Percentiles rank a stretch among this genome's conserved stretches.
These are phyloP conservation scores for Dendronephthya gigantea DNA, from an alignment of 64 coral and sea anemone species.

Conservation along the genomic window DNA sequence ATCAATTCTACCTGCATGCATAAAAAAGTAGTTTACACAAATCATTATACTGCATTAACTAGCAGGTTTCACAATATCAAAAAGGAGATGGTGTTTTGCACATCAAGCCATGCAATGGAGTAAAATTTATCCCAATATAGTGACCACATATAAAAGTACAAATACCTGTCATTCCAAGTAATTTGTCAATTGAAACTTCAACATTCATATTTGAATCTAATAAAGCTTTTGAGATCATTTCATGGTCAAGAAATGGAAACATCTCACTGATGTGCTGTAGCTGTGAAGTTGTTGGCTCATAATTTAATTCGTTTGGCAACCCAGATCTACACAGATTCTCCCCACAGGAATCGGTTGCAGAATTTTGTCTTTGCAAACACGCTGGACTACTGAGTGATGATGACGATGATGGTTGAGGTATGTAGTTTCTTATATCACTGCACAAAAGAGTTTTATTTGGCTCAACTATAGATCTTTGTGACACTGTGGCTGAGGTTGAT, in stretches of 20 bases:
- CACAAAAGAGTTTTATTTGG: not conserved
- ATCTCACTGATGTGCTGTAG: not conserved
- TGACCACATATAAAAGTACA: not conserved
- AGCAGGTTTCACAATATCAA: too few species aligned
- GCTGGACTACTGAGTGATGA: not conserved
- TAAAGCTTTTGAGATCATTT: not conserved
- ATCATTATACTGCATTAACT: too few species aligned
- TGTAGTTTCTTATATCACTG: not conserved
- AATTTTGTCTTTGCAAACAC: not conserved
- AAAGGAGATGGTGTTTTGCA: too few species aligned
- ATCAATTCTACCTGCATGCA: too few species aligned
- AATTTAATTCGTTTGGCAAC: not conserved
- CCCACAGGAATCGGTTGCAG: not conserved
- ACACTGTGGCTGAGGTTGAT: not conserved
- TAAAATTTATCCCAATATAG: not conserved
- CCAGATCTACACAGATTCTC: not conserved
- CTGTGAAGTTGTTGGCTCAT: not conserved
- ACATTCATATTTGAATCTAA: not conserved
- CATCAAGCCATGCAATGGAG: too few species aligned
- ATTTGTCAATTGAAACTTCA: not conserved
- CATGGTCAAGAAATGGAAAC: not conserved
- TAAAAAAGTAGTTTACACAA: too few species aligned
- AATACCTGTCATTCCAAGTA: not conserved
- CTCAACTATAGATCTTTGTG: not conserved
- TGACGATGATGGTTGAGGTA: not conserved